Evolutionary conservation across 2,113 vertebrate species (phyloP).

Genomic region (Ceyx margarethae): DNA sequence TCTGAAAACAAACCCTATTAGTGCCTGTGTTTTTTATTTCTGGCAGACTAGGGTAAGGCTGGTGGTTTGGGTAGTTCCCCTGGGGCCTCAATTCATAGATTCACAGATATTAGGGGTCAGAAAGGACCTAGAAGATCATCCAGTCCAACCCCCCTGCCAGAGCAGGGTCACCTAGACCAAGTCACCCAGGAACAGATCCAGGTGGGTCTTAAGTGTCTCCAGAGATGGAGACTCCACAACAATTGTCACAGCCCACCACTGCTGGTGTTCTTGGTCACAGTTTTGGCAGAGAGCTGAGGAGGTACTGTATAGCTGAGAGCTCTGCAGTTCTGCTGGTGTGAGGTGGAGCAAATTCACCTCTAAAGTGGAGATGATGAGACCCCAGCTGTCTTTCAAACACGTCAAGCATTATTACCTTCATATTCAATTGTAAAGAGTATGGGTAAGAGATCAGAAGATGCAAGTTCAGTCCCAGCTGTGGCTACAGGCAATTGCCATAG

Average conservation of each 20-base stretch:
- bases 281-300: not conserved
- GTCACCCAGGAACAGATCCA: too few species aligned
- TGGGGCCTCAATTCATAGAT: not conserved
- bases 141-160: too few species aligned
- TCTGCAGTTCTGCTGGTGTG: not conserved
- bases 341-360: not conserved
- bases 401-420: not conserved
- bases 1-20: not conserved
- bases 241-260: not conserved
- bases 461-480: not conserved
- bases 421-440: not conserved
- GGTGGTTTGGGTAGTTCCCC: not conserved
- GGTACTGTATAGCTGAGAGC: not conserved
- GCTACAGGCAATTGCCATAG: not conserved
- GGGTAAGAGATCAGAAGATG: not conserved
- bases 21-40: not conserved
- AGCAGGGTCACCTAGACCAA: too few species aligned
- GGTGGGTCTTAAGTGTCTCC: too few species aligned
- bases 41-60: not conserved
- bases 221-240: too few species aligned
- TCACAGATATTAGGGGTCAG: too few species aligned
- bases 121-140: too few species aligned
- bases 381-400: not conserved
- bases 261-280: not conserved
- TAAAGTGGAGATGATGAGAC: not conserved